Conservation (phyloP, 2,888 invertebrate genomes). For the Sicus ferrugineus region DNA sequence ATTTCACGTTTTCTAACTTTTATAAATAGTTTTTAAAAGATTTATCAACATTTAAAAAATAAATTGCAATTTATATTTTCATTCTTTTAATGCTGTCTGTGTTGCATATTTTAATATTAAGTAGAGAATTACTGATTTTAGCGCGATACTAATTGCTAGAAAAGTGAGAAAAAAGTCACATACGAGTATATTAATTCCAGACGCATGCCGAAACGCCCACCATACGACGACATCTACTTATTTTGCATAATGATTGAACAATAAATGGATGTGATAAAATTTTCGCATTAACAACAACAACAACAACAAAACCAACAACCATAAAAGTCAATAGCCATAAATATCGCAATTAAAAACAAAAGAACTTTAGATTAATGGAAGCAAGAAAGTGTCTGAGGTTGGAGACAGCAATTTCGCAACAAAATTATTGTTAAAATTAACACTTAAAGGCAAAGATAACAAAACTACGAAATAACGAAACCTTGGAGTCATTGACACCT, state of each 20-base stretch:
- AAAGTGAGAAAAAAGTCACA: too few species aligned
- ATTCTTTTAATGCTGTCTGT: not conserved
- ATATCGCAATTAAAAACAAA: not conserved
- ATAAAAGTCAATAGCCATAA: too few species aligned
- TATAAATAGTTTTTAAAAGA: not conserved
- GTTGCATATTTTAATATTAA: not conserved
- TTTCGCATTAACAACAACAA: not conserved
- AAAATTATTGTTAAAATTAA: too few species aligned
- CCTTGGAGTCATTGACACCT: not conserved
- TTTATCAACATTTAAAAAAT: not conserved
- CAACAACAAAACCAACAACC: not conserved
- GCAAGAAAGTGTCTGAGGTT: too few species aligned
- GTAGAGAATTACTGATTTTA: too few species aligned
- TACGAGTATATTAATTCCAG: not conserved
- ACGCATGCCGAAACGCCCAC: constrained; percentile 17
- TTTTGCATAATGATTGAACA: constrained; percentile 13
- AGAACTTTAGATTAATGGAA: not conserved
- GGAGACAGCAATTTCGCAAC: too few species aligned
- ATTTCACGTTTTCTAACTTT: too few species aligned
- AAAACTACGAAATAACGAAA: too few species aligned
- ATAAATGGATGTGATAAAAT: constrained; percentile 28
- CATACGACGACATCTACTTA: not conserved
- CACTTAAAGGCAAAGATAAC: too few species aligned
- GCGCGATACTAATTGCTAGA: too few species aligned
- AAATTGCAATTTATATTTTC: not conserved